phyloP scores from a whole-genome alignment of 2,113 vertebrate species.

The Myotis lucifugus region DNA sequence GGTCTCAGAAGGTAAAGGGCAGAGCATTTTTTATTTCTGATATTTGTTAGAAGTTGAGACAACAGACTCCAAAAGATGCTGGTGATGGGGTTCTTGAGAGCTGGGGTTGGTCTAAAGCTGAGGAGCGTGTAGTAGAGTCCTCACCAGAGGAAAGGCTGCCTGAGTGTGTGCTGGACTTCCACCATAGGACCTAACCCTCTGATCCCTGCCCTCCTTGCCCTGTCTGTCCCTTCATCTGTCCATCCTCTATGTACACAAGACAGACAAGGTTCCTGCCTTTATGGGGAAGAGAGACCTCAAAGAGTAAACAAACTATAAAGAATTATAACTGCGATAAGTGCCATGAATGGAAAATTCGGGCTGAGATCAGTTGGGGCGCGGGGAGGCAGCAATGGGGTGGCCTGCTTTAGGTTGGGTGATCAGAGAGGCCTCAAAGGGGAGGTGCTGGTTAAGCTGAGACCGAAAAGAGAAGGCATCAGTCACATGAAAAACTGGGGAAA shows the following conservation, averaged over 20 bases:
- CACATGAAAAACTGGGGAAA: background rate
- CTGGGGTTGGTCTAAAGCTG: background rate
- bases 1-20: background rate
- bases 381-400: no score
- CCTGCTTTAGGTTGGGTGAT: background rate
- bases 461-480: background rate
- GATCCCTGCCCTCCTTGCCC: background rate
- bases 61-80: background rate
- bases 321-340: background rate
- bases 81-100: background rate
- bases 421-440: background rate
- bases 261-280: background rate
- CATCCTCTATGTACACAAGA: background rate
- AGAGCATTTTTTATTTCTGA: background rate
- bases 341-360: no score
- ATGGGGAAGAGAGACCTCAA: background rate
- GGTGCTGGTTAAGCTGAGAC: background rate
- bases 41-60: background rate
- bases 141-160: background rate
- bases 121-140: background rate
- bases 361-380: background rate
- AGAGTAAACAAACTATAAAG: background rate
- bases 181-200: background rate
- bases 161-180: background rate
- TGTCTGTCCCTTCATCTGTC: background rate